A percentile compares a stretch with the other conserved stretches of the same genome.
Evolutionary conservation across 2,113 vertebrate species (phyloP).

Genomic region (human (Homo sapiens)): GRCh38 chr2:238499001-238499500

Average conservation of each 20-base stretch:
- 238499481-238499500: too few species aligned
- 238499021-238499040: accelerated
- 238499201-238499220: background rate
- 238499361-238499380: background rate
- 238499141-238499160: background rate
- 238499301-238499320: accelerated
- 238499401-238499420: too few species aligned
- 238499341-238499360: background rate
- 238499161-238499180: too few species aligned
- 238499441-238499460: too few species aligned
- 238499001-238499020: too few species aligned
- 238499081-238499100: background rate
- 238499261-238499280: accelerated
- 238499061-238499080: background rate
- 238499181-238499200: background rate
- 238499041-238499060: accelerated
- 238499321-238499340: accelerated
- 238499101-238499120: background rate
- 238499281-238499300: accelerated
- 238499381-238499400: accelerated
- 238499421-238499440: too few species aligned
- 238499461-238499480: too few species aligned
- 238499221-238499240: background rate
- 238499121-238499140: background rate
- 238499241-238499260: background rate